These are phyloP conservation scores for Chrysocyon brachyurus DNA, from an alignment of 2,797 vertebrate genomes.

Conservation along the genomic window DNA sequence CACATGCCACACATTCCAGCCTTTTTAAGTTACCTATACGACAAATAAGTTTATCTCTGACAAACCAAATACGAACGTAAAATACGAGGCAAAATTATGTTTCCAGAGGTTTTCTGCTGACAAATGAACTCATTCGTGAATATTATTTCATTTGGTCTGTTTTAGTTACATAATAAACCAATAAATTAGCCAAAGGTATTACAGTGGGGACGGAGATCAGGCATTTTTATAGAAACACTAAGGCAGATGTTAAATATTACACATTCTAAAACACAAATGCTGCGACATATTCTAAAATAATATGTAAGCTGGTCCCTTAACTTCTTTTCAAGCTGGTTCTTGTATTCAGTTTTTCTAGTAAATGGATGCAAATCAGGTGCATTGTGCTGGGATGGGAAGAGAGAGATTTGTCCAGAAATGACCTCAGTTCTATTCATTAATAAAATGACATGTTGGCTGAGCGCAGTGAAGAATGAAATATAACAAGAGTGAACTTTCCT, in stretches of 20 bases:
- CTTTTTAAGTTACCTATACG: slow-evolving; percentile 84
- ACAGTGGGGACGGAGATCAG: slow-evolving; percentile 68
- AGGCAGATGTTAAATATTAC: slow-evolving; percentile 66
- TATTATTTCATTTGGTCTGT: slow-evolving; percentile 71
- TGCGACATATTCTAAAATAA: slow-evolving; percentile 85
- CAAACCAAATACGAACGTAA: slow-evolving; percentile 82
- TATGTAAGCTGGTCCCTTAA: slow-evolving; percentile 84
- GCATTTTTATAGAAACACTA: slow-evolving; percentile 76
- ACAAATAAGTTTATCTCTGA: slow-evolving; percentile 84
- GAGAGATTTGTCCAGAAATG: slow-evolving; percentile 89
- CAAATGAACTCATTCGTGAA: slow-evolving; percentile 81
- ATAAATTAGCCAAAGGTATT: slow-evolving; percentile 74
- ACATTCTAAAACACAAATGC: slow-evolving; percentile 58
- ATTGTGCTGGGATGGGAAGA: slow-evolving; percentile 88
- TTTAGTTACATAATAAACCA: slow-evolving; percentile 68
- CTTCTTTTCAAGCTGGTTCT: slow-evolving; percentile 87
- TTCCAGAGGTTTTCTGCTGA: slow-evolving; percentile 81
- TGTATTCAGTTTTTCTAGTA: slow-evolving; percentile 89
- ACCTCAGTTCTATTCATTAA: slow-evolving; percentile 91
- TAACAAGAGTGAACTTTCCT: slow-evolving; percentile 87
- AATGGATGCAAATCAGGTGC: slow-evolving; percentile 92
- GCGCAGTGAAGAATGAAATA: slow-evolving; percentile 88
- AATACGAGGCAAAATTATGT: slow-evolving; percentile 80
- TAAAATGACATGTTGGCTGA: slow-evolving; percentile 90
- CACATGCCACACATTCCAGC: slow-evolving; percentile 80